Evolutionary conservation across 2,797 vertebrate species (phyloP), one percentile per base, ranked within the genome.

Genomic region (Poeciliopsis turneri): DNA sequence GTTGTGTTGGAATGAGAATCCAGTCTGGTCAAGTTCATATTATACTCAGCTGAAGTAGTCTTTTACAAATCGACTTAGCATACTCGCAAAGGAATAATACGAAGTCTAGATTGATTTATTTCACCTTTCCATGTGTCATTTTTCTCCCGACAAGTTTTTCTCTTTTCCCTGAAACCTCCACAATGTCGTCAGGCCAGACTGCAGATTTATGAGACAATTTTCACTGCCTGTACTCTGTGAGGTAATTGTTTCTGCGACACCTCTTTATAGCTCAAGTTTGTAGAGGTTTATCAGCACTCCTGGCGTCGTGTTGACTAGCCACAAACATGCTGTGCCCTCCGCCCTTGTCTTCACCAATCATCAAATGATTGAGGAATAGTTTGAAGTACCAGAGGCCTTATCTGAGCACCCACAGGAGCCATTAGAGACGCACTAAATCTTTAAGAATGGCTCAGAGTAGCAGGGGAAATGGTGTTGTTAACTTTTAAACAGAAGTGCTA

Each of bases 321-420:
- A 59, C 47, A 89, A 85, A 90, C 61, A 75, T 28, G 45, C 75
- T 28, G 3, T 25, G 80, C 73, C 74, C 78, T 53, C 57, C 28
- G 51, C 53, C 46, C 64, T 30, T 75, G 61, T 53, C 72, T 36
- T 76, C 45, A 80, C 79, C 77, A 84, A 82, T 75, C 72, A 71
- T 68, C 72, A 30, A 61, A 70, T 87, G 78, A 87, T 85, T 91
- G 88, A 90, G 82, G 82, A 86, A 90, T 83, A 78, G 66, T 84
- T 86, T 53, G 78, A 69, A 75, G 80, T 72, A 12, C 83, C 59
- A 4, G 5, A 74, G 77, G 78, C 79, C 74, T 83, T 51, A 15
- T 80, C 76, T 41, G 25, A 71, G 71, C 23, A 1, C 78, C 77
- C 74, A 69, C 55, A 25, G 73, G 84, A 71, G 77, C 75, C 77